Evolutionary conservation across 1,140 invertebrate species (phyloP), one percentile per base, ranked within the genome.

Genomic region (Contarinia nasturtii): DNA sequence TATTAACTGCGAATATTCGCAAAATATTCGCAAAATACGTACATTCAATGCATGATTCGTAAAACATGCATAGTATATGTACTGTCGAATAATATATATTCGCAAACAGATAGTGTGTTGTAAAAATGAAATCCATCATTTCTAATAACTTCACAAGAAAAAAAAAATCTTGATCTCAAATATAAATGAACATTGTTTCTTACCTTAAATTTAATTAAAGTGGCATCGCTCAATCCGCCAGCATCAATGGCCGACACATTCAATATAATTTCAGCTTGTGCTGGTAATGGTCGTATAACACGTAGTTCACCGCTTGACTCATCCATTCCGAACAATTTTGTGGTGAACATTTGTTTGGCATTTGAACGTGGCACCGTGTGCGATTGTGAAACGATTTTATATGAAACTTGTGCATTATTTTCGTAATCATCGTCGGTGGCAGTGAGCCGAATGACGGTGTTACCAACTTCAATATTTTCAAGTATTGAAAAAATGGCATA

Each of bases 371-470:
- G 33, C 10, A 71, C 72, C 49, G 75, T 71, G 51, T 72, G 71
- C 34, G 70, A 71, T 66, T 82, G 78, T 0, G 74, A 74, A 7
- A 70, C 57, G 50, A 86, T 76, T 52, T 76, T 75, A 64, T 90
- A 91, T 50, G 76, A 77, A 33, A 93, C 65, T 55, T 77, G 71
- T 1, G 80, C 74, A 60, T 90, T 88, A 5, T 67, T 61, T 8
- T 75, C 79, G 36, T 70, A 71, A 66, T 97, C 92, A 50, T 73
- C 72, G 65, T 97, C 92, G 45, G 72, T 69, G 4, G 92, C 91
- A 37, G 79, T 66, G 7, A 95, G 61, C 53, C 80, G 79, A 20
- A 93, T 63, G 49, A 96, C 74, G 17, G 77, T 73, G 0, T 79
- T 73, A 2, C 79, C 79, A 36, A 86, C 68, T 8, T 76, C 70